Evolutionary conservation across 1,140 invertebrate genomes (phyloP), one percentile per base, ranked within the genome.

Genomic region (Scaptodrosophila lebanonensis): DNA sequence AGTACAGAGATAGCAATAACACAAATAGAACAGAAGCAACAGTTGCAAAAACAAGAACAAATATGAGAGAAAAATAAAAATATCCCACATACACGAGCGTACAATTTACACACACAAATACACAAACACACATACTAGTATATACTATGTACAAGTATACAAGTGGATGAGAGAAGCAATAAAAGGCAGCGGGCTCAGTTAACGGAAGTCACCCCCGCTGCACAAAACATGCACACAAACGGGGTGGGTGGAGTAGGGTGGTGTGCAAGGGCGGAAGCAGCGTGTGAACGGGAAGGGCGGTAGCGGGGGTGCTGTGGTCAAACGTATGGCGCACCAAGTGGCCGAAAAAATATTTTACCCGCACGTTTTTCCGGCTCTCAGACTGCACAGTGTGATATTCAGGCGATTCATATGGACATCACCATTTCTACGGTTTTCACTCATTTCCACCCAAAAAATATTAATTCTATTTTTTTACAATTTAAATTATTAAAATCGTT

Each of bases 21-120:
- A 50, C 22, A 36, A 32, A 50, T 29, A 32, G 36, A 16, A 45
- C 43, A 59, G 66, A 68, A 77, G 73, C 73, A 77, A 77, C 72
- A 68, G 72, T 77, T 77, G 73, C 68, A 61, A 40, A 30, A 47
- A 51, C 33, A 35, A 40, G 29, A 54, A 20, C 12, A 33, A 48
- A 40, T 22, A 11, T 5, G 18, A 29, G 11, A 17, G 16, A 20
- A 36, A 56, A 43, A 17, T 43, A 42, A 49, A 27, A 66, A 63
- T 57, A 59, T 18, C 30, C 20, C 17, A 39, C 43, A 61, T 49
- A 57, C 27, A 27, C 6, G 6, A 5, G 1, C 11, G 11, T n/a
- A n/a, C n/a, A n/a, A n/a, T n/a, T n/a, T n/a, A n/a, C n/a, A n/a
- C n/a, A n/a, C n/a, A n/a, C n/a, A n/a, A n/a, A n/a, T n/a, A n/a